phyloP scores from a whole-genome alignment of 1,140 invertebrate species.

The Harlomillsia oculata region DNA sequence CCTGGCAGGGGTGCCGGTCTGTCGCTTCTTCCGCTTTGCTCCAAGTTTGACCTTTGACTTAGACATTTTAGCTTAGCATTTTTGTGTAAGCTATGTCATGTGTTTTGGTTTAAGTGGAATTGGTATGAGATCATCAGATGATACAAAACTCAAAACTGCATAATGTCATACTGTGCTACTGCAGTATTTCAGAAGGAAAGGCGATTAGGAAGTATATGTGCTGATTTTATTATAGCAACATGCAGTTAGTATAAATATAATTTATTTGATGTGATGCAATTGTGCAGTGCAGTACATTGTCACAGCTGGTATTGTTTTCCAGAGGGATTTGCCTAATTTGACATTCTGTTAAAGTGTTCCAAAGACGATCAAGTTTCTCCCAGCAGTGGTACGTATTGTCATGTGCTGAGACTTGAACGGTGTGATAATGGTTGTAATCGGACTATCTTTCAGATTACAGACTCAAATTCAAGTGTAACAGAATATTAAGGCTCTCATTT shows the following conservation, averaged over 20 bases:
- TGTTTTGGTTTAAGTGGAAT: too few relatives aligned
- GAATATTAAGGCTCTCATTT: too few relatives aligned
- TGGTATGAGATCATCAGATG: neutral
- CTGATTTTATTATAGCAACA: neutral
- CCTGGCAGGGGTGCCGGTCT: too few relatives aligned
- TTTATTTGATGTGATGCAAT: neutral
- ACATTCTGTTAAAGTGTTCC: slow-evolving; percentile 12
- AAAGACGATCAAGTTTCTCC: slow-evolving; percentile 8
- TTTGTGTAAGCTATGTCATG: too few relatives aligned
- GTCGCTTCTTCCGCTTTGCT: too few relatives aligned
- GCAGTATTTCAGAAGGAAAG: neutral
- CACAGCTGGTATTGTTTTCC: slow-evolving; percentile 16
- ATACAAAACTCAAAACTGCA: neutral
- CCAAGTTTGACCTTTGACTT: too few relatives aligned
- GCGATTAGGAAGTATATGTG: neutral
- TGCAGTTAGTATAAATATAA: neutral
- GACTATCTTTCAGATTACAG: too few relatives aligned
- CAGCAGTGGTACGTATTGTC: neutral
- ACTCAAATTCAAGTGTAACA: too few relatives aligned
- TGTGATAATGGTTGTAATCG: too few relatives aligned
- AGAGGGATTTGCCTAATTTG: slow-evolving; percentile 17
- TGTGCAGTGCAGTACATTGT: slow-evolving; percentile 1
- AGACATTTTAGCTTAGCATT: too few relatives aligned
- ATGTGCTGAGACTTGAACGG: slow-evolving; percentile 1
- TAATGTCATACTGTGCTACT: neutral